A percentile compares a stretch with the other conserved stretches of the same genome.
Evolutionary conservation across 2,888 invertebrate genomes (phyloP).

Genomic region (Abscondita cerata): DNA sequence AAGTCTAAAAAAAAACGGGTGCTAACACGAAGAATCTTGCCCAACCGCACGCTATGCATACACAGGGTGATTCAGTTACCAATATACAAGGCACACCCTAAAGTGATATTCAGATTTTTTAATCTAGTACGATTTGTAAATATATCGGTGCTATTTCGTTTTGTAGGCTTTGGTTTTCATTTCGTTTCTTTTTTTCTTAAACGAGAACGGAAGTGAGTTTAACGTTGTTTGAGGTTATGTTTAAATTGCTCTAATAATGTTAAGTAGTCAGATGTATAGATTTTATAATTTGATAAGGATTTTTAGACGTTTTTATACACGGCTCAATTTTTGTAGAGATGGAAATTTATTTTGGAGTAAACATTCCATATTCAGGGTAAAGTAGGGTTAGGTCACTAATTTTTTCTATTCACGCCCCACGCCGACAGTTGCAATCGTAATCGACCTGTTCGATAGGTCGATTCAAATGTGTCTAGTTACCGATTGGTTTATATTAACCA

Average conservation of each 20-base stretch:
- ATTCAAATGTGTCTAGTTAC: constrained; percentile 1
- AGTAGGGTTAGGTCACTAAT: too few species aligned
- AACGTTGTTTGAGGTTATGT: constrained; percentile 5
- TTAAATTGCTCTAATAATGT: constrained; percentile 9
- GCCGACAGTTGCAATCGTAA: not conserved
- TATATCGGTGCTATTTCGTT: constrained; percentile 12
- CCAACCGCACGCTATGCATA: not conserved
- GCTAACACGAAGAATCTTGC: not conserved
- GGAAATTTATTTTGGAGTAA: constrained; percentile 1
- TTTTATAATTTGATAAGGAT: not conserved
- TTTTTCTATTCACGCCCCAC: too few species aligned
- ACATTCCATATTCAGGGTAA: constrained; percentile 3
- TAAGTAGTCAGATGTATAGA: not conserved
- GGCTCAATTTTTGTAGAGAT: constrained; percentile 3
- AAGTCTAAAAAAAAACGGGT: constrained; percentile 16
- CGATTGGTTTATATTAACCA: not conserved
- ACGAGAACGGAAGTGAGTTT: too few species aligned
- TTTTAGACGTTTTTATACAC: not conserved
- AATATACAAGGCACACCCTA: not conserved
- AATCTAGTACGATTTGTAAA: not conserved
- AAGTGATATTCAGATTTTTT: not conserved
- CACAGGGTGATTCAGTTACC: not conserved
- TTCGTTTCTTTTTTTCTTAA: too few species aligned
- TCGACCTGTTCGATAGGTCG: not conserved
- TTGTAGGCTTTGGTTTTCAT: constrained; percentile 15